These are phyloP conservation scores for Hololepta plana DNA, from an alignment of 2,888 invertebrate species.

Conservation along the genomic window DNA sequence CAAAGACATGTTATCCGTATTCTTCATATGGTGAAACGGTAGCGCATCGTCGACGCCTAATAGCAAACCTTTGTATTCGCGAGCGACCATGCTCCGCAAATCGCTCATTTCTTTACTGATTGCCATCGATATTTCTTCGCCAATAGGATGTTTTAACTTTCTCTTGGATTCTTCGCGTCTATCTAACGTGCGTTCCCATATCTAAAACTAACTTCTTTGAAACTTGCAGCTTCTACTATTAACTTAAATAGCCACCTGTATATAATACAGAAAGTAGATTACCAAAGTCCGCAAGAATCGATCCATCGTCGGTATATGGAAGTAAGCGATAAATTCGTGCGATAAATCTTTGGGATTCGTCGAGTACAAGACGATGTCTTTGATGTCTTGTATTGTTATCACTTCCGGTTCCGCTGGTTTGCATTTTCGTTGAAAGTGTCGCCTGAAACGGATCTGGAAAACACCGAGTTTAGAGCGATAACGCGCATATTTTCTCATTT, in stretches of 20 bases:
- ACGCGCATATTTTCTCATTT: neutral
- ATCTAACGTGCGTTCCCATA: slow-evolving; percentile 34
- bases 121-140: slow-evolving; percentile 29
- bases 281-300: slow-evolving; percentile 42
- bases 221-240: neutral
- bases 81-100: slow-evolving; percentile 37
- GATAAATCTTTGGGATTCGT: slow-evolving; percentile 34
- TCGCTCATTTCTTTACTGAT: slow-evolving; percentile 36
- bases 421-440: slow-evolving; percentile 37
- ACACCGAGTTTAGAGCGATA: slow-evolving; percentile 4
- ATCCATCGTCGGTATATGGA: slow-evolving; percentile 39
- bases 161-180: slow-evolving; percentile 32
- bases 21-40: slow-evolving; percentile 41
- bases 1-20: slow-evolving; percentile 34
- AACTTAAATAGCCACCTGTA: slow-evolving; percentile 28
- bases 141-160: slow-evolving; percentile 34
- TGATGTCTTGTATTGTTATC: slow-evolving; percentile 40
- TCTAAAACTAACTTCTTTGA: too few species aligned
- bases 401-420: slow-evolving; percentile 33
- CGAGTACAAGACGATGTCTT: slow-evolving; percentile 38
- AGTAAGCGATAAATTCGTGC: slow-evolving; percentile 38
- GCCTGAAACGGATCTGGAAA: slow-evolving; percentile 36
- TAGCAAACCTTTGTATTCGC: slow-evolving; percentile 40
- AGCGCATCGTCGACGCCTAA: slow-evolving; percentile 34
- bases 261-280: slow-evolving; percentile 42